Conservation (phyloP, 1,140 invertebrate genomes). For the Dolichoris vasculosae region DNA sequence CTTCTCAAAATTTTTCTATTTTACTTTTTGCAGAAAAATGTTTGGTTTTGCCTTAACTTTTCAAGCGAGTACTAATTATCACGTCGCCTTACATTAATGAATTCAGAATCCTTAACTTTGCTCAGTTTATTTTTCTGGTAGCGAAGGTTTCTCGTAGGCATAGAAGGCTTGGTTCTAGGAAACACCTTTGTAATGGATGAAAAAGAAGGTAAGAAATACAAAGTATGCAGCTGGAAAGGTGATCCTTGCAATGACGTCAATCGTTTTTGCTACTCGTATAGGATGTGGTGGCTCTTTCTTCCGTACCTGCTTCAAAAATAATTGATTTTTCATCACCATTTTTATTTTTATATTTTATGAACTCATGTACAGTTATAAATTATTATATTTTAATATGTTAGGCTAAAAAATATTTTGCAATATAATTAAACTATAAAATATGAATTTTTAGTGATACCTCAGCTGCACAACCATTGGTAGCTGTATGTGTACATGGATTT, state of each 20-base stretch:
- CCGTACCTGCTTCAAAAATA: constrained; percentile 78
- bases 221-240: constrained; percentile 93
- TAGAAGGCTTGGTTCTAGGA: constrained; percentile 64
- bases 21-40: neutral
- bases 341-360: neutral
- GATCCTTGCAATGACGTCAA: constrained; percentile 94
- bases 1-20: neutral
- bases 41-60: neutral
- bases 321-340: neutral
- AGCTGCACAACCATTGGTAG: constrained; percentile 88
- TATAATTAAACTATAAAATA: neutral
- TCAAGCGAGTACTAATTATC: constrained; percentile 50
- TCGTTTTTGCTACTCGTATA: constrained; percentile 93
- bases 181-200: constrained; percentile 89
- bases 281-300: constrained; percentile 93
- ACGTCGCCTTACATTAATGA: constrained; percentile 19
- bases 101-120: neutral
- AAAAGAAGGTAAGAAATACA: constrained; percentile 95
- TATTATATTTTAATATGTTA: neutral
- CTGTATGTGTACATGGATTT: constrained; percentile 87
- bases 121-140: neutral
- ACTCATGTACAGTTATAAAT: neutral
- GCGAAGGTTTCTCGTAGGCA: constrained; percentile 24
- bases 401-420: neutral
- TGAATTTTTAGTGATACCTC: constrained; percentile 78